Evolutionary conservation across 2,113 vertebrate genomes (phyloP).

Genomic region (Podarcis raffonei): DNA sequence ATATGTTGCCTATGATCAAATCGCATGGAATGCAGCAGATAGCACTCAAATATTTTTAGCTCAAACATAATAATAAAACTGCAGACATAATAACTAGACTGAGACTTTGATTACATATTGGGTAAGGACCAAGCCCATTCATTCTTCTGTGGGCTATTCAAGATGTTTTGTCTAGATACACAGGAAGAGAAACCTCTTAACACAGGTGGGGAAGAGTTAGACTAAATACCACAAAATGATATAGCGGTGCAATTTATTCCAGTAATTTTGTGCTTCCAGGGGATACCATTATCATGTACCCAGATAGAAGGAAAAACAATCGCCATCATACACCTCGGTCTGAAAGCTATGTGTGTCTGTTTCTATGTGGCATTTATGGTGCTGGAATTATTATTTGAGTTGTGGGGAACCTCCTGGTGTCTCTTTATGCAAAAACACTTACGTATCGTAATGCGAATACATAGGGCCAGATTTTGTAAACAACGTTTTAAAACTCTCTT

Average conservation of each 20-base stretch:
- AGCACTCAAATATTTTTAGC: conserved; percentile 1
- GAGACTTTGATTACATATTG: conserved; percentile 21
- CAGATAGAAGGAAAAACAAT: not conserved
- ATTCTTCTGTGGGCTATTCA: not conserved
- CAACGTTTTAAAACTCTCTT: not conserved
- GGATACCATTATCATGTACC: not conserved
- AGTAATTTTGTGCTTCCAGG: conserved; percentile 3
- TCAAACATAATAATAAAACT: conserved; percentile 4
- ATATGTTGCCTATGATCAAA: not conserved
- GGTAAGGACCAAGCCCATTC: not conserved
- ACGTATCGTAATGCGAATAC: not conserved
- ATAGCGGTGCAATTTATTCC: not conserved
- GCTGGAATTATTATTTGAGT: not conserved
- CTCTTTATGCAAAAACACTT: not conserved
- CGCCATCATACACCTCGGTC: no score
- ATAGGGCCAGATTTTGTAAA: not conserved
- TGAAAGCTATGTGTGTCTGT: not conserved
- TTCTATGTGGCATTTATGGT: no score
- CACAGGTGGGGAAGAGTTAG: not conserved
- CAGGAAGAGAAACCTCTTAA: not conserved
- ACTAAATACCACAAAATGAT: conserved; percentile 26
- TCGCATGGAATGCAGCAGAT: not conserved
- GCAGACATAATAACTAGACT: conserved; percentile 15
- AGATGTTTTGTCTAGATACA: conserved; percentile 11
- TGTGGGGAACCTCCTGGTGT: not conserved